Evolutionary conservation across 2,113 vertebrate species (phyloP).

Genomic region (Puntigrus tetrazona): DNA sequence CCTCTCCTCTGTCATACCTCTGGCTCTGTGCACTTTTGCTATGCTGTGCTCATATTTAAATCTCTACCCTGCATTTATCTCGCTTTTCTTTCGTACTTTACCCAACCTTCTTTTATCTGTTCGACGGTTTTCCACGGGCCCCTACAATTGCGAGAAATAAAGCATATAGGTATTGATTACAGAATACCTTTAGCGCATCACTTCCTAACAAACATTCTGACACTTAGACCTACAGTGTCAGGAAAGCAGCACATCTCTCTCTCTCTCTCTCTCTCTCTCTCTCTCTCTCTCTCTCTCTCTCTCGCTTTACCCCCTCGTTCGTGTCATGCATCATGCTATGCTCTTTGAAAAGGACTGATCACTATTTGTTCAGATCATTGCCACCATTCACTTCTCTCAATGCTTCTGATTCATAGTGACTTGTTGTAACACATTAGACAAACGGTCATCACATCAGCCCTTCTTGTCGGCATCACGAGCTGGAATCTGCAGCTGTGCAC

Average conservation of each 20-base stretch:
- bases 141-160: slow-evolving; percentile 38
- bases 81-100: slow-evolving; percentile 38
- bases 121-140: not conserved
- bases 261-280: slow-evolving; percentile 6
- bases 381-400: slow-evolving; percentile 58
- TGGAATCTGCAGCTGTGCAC: slow-evolving; percentile 10
- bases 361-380: slow-evolving; percentile 59
- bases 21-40: slow-evolving; percentile 75
- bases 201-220: slow-evolving; percentile 54
- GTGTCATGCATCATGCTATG: slow-evolving; percentile 44
- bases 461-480: not conserved
- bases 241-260: slow-evolving; percentile 26
- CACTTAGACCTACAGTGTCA: slow-evolving; percentile 49
- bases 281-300: slow-evolving; percentile 7
- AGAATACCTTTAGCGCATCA: slow-evolving; percentile 34
- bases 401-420: slow-evolving; percentile 55
- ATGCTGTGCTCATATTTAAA: slow-evolving; percentile 72
- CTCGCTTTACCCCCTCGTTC: not conserved
- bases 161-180: slow-evolving; percentile 19
- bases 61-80: slow-evolving; percentile 74
- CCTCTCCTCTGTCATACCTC: slow-evolving; percentile 78
- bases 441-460: slow-evolving; percentile 53
- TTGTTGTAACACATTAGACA: slow-evolving; percentile 54
- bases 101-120: not conserved
- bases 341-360: slow-evolving; percentile 58